Percentiles rank a stretch among this genome's conserved stretches.
These are phyloP conservation scores for Rana temporaria DNA, from an alignment of 2,113 vertebrate species.

Conservation along the genomic window DNA sequence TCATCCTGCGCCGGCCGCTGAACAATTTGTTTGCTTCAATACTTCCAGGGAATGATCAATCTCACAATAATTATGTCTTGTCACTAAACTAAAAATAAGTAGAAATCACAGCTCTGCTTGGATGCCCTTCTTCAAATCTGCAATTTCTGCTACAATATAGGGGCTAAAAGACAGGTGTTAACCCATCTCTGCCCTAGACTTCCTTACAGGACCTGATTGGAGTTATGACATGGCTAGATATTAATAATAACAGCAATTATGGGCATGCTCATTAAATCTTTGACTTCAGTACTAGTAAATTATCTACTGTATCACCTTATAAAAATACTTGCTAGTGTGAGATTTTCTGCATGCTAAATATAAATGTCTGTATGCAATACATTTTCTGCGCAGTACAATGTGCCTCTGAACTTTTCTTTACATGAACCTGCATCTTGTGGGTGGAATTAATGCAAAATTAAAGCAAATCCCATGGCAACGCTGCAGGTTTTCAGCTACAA, in stretches of 20 bases:
- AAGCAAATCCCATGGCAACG: not conserved
- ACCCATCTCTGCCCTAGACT: conserved; percentile 11
- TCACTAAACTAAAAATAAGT: conserved; percentile 68
- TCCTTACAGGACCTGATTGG: not conserved
- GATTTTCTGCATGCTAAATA: conserved; percentile 10
- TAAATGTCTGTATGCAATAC: not conserved
- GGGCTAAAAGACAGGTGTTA: conserved; percentile 21
- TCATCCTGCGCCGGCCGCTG: conserved; percentile 68
- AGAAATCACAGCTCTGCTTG: conserved; percentile 62
- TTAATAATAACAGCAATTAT: conserved; percentile 4
- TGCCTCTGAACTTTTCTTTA: conserved; percentile 8
- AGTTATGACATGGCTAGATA: not conserved
- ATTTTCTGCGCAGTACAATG: not conserved
- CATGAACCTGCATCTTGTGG: conserved; percentile 7
- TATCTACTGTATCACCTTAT: conserved; percentile 14
- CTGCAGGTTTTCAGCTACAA: not conserved
- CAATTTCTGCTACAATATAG: not conserved
- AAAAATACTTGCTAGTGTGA: conserved; percentile 37
- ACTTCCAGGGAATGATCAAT: conserved; percentile 74
- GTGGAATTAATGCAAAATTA: not conserved
- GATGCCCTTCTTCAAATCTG: conserved; percentile 57
- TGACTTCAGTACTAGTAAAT: conserved; percentile 11
- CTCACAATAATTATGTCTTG: conserved; percentile 78
- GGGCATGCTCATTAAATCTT: conserved; percentile 20
- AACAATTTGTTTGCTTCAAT: conserved; percentile 79